Base-by-base conservation (phyloP, 2,113 vertebrate genomes). In the Oreochromis spilurus region DNA sequence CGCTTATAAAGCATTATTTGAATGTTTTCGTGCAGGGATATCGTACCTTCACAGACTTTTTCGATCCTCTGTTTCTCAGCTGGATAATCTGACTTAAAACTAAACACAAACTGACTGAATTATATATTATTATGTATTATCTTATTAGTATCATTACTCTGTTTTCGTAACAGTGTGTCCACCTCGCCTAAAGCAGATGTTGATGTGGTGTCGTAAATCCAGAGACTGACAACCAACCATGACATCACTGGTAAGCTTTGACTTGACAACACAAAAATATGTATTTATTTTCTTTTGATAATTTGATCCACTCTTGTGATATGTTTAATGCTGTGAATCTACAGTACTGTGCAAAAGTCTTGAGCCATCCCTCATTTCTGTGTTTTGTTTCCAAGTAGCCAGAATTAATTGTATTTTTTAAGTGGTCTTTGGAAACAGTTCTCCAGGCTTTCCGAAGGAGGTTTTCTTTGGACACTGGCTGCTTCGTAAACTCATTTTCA, bases 171-270 rank as follows among this genome's bases (percentile, higher is more conserved):
- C 2, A 52, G 58, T 45, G 7, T 9, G 17, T 16, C 9, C 11
- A 57, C 26, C 4, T 3, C 9, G 2, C 5, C 19, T 21, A 26
- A 79, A 77, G 8, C 26, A 50, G 3, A 43, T 38, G 21, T 81
- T 87, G 19, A 36, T 34, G 53, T 82, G 55, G 34, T 78, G 52
- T 62, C 24, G 38, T 29, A 16, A 52, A 85, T 17, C 57, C 1
- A 40, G 24, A 70, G 12, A 82, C 5, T 19, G 9, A 50, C 29
- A 5, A 85, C 6, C 82, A 70, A 48, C 67, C 78, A 96, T 96
- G 96, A 89, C 96, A 2, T 96, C 96, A 12, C 89, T 96, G 90
- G 94, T 95, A 87, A 87, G 91, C 72, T 16, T 36, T 75, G 1
- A 36, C 11, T 34, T 12, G 1, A 17, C 26, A 77, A 7, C 70